These are phyloP conservation scores for Anser brachyrhynchus DNA, from an alignment of 2,113 vertebrate species.

Conservation along the genomic window DNA sequence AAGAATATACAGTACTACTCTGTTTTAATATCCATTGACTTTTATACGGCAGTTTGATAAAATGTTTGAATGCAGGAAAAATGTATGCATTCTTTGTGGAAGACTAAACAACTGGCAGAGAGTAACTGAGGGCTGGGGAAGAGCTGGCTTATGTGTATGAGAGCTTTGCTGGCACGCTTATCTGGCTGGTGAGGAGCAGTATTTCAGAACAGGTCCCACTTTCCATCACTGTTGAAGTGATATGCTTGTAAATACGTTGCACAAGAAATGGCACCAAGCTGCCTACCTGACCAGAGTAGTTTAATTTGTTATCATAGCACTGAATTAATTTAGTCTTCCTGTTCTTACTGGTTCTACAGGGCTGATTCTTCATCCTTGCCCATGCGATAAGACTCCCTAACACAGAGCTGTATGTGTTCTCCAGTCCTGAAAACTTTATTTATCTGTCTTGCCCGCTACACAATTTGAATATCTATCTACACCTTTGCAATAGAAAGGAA, in stretches of 20 bases:
- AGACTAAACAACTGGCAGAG: constrained; percentile 11
- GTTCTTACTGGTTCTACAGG: background rate
- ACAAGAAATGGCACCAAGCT: background rate
- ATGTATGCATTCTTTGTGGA: constrained; percentile 50
- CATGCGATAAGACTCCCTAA: background rate
- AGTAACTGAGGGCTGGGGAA: background rate
- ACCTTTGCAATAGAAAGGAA: constrained; percentile 21
- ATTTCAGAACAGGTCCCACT: background rate
- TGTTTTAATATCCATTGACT: constrained; percentile 55
- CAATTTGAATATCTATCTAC: constrained; percentile 2
- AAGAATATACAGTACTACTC: constrained; percentile 30
- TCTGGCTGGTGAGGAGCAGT: background rate
- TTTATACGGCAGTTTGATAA: constrained; percentile 46
- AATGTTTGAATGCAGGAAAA: constrained; percentile 7
- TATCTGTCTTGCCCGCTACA: constrained; percentile 1
- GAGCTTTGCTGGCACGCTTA: background rate
- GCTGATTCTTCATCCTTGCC: background rate
- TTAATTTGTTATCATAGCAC: background rate
- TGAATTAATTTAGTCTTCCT: background rate
- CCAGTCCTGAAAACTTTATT: background rate
- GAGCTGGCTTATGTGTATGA: background rate
- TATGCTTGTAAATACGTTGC: background rate
- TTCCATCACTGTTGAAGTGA: background rate
- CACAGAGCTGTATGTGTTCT: background rate
- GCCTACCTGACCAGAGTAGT: background rate